Evolutionary conservation across 2,113 vertebrate species (phyloP), one percentile per base, ranked within the genome.

Genomic region (Nesogale talazaci): DNA sequence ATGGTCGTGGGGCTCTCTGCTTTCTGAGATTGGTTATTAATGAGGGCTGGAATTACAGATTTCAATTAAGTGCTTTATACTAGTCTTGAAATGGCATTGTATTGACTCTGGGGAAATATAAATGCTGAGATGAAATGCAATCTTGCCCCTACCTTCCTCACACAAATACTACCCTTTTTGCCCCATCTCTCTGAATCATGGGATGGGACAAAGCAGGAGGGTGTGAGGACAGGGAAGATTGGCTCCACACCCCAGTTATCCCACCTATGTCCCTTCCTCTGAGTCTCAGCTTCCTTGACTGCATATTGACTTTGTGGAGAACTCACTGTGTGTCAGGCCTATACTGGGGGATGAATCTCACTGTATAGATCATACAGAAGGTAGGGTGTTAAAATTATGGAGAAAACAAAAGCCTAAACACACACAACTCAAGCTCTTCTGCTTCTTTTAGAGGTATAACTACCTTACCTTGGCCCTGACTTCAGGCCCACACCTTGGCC

Each of bases 21-120:
- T 98, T 92, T 97, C 83, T 67, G 79, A 97, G 97, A 96, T 95
- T 92, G 94, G 95, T 97, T 97, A 98, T 98, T 98, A 98, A 98
- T 96, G 97, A 97, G 93, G 83, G 46, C 96, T 97, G 97, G 97
- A 98, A 97, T 98, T 97, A 97, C 86, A 2, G 96, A 97, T 98
- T 98, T 98, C 98, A 98, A 97, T 98, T 98, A 98, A 97, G 95
- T 67, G 61, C 0, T 0, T 97, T 97, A 92, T 75, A 3, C 94
- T 97, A 93, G 94, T 97, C 95, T 94, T 97, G 97, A 98, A 97
- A 97, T 94, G 88, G 95, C 95, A 95, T 90, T 90, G 92, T 89
- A 93, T 85, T 86, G 70, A 93, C 97, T 97, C 96, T 46, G 0
- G 97, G 97, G 97, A 97, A 97, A 98, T 96, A 97, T 34, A 98